phyloP scores from a whole-genome alignment of 2,113 vertebrate genomes.

The Abramis brama region DNA sequence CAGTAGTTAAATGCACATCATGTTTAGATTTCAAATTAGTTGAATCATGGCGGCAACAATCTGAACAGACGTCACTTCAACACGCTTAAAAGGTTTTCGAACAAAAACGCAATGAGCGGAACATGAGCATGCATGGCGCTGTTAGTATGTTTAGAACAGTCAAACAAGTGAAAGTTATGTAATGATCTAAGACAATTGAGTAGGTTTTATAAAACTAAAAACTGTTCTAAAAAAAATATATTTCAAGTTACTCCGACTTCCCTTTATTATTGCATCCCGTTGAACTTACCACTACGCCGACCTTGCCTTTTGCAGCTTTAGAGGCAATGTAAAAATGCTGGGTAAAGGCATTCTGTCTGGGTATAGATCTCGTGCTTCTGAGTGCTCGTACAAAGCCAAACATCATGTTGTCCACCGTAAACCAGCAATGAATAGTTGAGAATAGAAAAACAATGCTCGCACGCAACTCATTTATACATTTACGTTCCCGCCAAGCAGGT shows the following conservation, averaged over 20 bases:
- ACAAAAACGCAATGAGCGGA: not conserved
- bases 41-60: not conserved
- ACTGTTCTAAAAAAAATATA: not conserved
- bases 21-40: not conserved
- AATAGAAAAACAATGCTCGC: not conserved
- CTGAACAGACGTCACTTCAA: not conserved
- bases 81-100: not conserved
- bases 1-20: not conserved
- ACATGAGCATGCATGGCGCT: too few species aligned
- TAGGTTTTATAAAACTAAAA: too few species aligned
- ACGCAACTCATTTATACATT: not conserved
- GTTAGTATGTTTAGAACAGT: too few species aligned
- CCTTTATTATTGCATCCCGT: not conserved
- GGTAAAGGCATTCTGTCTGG: not conserved
- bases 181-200: not conserved
- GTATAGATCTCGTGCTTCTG: not conserved
- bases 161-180: not conserved
- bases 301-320: slow-evolving; percentile 53
- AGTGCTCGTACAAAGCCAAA: not conserved
- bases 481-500: not conserved
- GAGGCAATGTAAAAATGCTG: slow-evolving; percentile 7
- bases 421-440: fast-evolving
- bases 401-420: not conserved
- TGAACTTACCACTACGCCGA: slow-evolving; percentile 43
- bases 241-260: not conserved